Evolutionary conservation across 2,113 vertebrate genomes (phyloP), one percentile per base, ranked within the genome.

Genomic region (Archocentrus centrarchus): DNA sequence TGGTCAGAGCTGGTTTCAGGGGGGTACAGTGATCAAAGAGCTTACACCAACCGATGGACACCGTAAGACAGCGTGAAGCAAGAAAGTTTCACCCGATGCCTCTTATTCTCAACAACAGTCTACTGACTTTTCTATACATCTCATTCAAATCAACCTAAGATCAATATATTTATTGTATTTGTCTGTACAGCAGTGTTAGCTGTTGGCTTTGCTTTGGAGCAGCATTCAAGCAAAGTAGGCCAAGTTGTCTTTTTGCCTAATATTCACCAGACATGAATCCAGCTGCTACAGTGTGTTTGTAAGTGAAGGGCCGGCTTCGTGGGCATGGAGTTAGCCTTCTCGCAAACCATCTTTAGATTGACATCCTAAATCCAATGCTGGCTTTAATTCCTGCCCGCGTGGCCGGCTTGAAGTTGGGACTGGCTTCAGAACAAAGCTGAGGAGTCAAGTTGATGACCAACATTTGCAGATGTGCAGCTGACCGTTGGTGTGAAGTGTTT

Each of bases 221-320:
- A 55, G 77, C 59, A 44, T 77, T 89, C 68, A 35, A 90, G 44
- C 59, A 82, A 81, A 90, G 82, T 81, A 62, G 73, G 85, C 76
- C 8, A 8, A 76, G 79, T 89, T 58, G 79, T 91, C 70, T 90
- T 88, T 80, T 82, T 84, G 88, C 85, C 79, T 81, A 83, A 80
- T 80, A 79, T 68, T 75, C 75, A 84, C 78, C 41, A 61, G 82
- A 90, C 58, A 63, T 87, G 86, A 82, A 90, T 92, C 81, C 88
- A 91, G 93, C 94, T 95, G 93, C 93, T 94, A 91, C 88, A 77
- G 58, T 87, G 59, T 59, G 76, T 91, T 89, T 75, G 85, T 81
- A 75, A 41, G 66, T 22, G 37, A 50, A 3, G 77, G 81, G 85
- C 59, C 3, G 37, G 64, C 22, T 79, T 85, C 76, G 50, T 78